These are phyloP conservation scores for Malurus splendens DNA, from an alignment of 2,797 vertebrate genomes.

Conservation along the genomic window DNA sequence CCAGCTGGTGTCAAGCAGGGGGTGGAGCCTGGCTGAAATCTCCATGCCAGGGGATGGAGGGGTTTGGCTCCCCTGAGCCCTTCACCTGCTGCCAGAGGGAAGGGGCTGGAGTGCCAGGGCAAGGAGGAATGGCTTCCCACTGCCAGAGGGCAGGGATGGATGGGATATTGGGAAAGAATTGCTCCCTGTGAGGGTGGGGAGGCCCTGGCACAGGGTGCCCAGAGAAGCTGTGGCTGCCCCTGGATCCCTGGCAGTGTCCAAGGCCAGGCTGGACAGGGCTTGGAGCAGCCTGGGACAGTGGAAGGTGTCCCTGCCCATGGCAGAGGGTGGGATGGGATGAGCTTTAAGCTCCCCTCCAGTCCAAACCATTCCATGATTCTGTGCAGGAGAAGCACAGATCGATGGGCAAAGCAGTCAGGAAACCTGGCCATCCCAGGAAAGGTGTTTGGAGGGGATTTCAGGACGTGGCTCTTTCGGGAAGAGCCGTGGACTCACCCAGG, in stretches of 20 bases:
- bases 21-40: neutral
- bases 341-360: neutral
- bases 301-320: neutral
- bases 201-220: neutral
- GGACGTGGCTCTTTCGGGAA: neutral
- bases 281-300: fast-evolving
- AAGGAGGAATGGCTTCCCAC: neutral
- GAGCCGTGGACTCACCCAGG: fast-evolving
- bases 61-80: neutral
- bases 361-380: neutral
- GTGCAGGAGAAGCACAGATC: neutral
- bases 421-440: neutral
- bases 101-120: neutral
- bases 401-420: neutral
- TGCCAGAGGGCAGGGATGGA: fast-evolving
- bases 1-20: neutral
- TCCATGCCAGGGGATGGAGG: neutral
- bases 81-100: neutral
- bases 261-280: fast-evolving
- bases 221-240: neutral
- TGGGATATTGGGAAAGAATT: neutral
- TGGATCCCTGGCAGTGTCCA: neutral
- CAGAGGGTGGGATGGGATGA: fast-evolving
- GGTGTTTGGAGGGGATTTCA: neutral
- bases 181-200: fast-evolving